Evolutionary conservation across 2,797 vertebrate genomes (phyloP), one percentile per base, ranked within the genome.

Genomic region (Onychomys leucogaster): DNA sequence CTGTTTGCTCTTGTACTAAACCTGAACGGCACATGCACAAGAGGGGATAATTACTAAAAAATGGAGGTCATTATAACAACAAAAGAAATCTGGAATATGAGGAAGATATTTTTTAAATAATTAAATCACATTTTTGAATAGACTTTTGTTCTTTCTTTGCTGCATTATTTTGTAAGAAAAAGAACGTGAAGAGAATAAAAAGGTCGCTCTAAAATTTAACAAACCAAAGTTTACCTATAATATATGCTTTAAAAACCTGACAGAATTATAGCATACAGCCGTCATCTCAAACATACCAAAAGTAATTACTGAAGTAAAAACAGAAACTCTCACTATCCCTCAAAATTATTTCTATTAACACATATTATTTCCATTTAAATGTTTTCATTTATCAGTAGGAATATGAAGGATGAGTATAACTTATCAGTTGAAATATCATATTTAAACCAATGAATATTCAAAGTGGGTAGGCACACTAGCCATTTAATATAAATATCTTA

Each of bases 101-200:
- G 49, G 55, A 46, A 89, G 73, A 46, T 46, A 61, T 6, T 89
- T 87, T 89, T 89, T 57, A 89, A 94, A 94, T 76, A 80, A 95
- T 49, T 8, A 92, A 94, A 91, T 67, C 87, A 84, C 25, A 52
- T 27, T 65, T 94, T 92, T 52, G 69, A 59, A 82, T 82, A 93
- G 67, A 49, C 32, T 65, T 92, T 89, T 81, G 25, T 85, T 89
- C 37, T 71, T 63, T 77, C 80, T 80, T 82, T 85, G 37, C 90
- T 82, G 13, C 23, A 88, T 52, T 76, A 81, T 93, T 65, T 71
- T 41, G 3, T 32, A 84, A 83, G 61, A 93, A 94, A 93, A 94
- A 89, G 81, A 94, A 96, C 1, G 83, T 63, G 17, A 84, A 93
- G 17, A 59, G 63, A 92, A 95, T 91, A 82, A 94, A 92, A 95